phyloP scores from a whole-genome alignment of 2,797 vertebrate genomes.

The Lepidocolaptes lacrymiger region DNA sequence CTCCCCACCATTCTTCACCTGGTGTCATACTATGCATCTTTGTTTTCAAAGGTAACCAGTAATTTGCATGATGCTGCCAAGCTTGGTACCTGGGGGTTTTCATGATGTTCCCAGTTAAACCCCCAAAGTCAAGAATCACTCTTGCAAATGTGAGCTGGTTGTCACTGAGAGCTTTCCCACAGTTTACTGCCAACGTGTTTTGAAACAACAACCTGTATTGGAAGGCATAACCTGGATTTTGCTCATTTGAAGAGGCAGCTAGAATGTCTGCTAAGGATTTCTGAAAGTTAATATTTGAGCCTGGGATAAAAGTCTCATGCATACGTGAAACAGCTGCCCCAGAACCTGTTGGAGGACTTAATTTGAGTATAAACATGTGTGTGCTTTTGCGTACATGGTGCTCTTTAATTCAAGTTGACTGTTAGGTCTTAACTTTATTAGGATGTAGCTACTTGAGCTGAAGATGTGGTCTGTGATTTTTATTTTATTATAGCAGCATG shows the following conservation, averaged over 20 bases:
- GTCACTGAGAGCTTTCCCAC: neutral
- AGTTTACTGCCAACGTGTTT: neutral
- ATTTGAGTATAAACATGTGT: slow-evolving; percentile 41
- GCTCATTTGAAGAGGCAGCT: neutral
- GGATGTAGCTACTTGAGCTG: slow-evolving; percentile 46
- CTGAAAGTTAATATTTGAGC: slow-evolving; percentile 5
- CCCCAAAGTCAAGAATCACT: neutral
- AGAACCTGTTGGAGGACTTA: slow-evolving; percentile 55
- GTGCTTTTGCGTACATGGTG: slow-evolving; percentile 17
- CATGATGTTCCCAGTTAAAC: neutral
- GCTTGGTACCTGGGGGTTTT: neutral
- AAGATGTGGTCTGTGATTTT: slow-evolving; percentile 42
- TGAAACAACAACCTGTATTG: neutral
- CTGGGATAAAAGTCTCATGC: slow-evolving; percentile 10
- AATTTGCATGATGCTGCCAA: neutral
- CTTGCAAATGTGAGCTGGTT: neutral
- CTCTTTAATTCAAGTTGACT: slow-evolving; percentile 14
- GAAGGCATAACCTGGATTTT: neutral
- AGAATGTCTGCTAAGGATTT: slow-evolving; percentile 18
- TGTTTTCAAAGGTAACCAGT: neutral
- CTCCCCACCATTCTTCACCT: neutral
- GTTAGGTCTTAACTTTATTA: slow-evolving; percentile 54
- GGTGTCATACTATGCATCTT: neutral
- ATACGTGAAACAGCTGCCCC: slow-evolving; percentile 25
- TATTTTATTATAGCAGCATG: slow-evolving; percentile 22